A percentile compares a stretch with the other conserved stretches of the same genome.
phyloP scores from a whole-genome alignment of 2,888 invertebrate species.

The Tanytarsus gracilentus region DNA sequence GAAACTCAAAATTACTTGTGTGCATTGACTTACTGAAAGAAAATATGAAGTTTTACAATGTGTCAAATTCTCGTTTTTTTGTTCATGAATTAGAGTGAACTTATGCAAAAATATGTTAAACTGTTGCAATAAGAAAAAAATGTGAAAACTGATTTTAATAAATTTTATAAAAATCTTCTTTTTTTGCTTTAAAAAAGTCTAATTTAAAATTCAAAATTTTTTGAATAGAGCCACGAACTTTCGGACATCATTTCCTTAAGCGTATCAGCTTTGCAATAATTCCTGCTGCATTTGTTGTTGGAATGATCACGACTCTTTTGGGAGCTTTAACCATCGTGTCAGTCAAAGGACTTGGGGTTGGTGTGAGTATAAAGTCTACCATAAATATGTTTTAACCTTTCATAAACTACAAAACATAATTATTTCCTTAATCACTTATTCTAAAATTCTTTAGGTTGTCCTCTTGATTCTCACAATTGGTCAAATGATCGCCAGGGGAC shows the following conservation, averaged over 20 bases:
- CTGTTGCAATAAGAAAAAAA: too few relatives aligned
- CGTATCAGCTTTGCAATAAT: slow-evolving; percentile 61
- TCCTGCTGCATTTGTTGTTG: slow-evolving; percentile 66
- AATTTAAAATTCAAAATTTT: too few relatives aligned
- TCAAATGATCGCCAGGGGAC: slow-evolving; percentile 43
- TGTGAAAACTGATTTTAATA: neutral
- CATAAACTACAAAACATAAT: neutral
- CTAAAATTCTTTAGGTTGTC: slow-evolving; percentile 36
- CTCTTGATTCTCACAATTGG: slow-evolving; percentile 52
- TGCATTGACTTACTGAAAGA: too few relatives aligned
- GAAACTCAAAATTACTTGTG: too few relatives aligned
- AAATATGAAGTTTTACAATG: too few relatives aligned
- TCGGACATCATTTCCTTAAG: slow-evolving; percentile 62
- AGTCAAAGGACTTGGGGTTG: slow-evolving; percentile 63
- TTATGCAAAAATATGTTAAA: too few relatives aligned
- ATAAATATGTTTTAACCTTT: neutral
- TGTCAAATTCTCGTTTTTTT: too few relatives aligned
- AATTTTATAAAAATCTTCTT: neutral
- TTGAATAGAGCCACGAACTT: slow-evolving; percentile 60
- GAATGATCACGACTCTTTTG: slow-evolving; percentile 62
- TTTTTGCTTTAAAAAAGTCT: too few relatives aligned
- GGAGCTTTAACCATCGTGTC: slow-evolving; percentile 62
- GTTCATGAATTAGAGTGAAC: too few relatives aligned
- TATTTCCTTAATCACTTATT: too few relatives aligned
- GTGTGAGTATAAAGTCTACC: slow-evolving; percentile 43